These are phyloP conservation scores for Nesidiocoris tenuis DNA, from an alignment of 2,888 invertebrate genomes.

Conservation along the genomic window DNA sequence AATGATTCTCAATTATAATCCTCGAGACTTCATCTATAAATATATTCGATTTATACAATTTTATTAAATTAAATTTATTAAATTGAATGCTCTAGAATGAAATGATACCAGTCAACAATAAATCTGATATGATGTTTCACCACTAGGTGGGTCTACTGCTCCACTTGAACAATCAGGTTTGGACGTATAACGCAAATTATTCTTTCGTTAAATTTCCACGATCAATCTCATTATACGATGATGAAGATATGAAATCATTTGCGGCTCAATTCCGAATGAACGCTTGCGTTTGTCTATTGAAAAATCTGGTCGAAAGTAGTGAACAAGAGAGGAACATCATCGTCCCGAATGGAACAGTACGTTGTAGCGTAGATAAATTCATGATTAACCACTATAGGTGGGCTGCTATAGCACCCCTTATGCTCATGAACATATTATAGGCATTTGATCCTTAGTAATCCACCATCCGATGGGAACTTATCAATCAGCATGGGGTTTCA, in stretches of 20 bases:
- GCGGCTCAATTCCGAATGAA: slow-evolving; percentile 74
- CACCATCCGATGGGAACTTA: no score
- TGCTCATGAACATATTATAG: no score
- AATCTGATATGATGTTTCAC: no score
- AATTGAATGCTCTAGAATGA: no score
- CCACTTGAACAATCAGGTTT: slow-evolving; percentile 36
- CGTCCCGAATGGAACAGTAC: slow-evolving; percentile 49
- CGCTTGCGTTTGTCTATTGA: slow-evolving; percentile 60
- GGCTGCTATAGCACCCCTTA: no score
- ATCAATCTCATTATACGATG: slow-evolving; percentile 56
- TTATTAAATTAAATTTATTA: no score
- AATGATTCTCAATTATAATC: no score
- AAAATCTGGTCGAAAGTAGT: slow-evolving; percentile 23
- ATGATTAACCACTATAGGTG: not conserved
- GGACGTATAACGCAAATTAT: slow-evolving; percentile 39
- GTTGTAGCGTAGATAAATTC: not conserved
- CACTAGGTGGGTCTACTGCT: slow-evolving; percentile 35
- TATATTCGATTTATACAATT: no score
- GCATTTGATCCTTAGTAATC: no score
- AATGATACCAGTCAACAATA: no score
- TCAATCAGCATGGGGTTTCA: no score
- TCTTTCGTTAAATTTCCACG: slow-evolving; percentile 39
- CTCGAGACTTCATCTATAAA: no score
- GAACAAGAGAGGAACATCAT: slow-evolving; percentile 45
- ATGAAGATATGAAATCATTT: slow-evolving; percentile 62